These are phyloP conservation scores for Smittia sp. DNA, from an alignment of 2,888 invertebrate species.

Conservation along the genomic window DNA sequence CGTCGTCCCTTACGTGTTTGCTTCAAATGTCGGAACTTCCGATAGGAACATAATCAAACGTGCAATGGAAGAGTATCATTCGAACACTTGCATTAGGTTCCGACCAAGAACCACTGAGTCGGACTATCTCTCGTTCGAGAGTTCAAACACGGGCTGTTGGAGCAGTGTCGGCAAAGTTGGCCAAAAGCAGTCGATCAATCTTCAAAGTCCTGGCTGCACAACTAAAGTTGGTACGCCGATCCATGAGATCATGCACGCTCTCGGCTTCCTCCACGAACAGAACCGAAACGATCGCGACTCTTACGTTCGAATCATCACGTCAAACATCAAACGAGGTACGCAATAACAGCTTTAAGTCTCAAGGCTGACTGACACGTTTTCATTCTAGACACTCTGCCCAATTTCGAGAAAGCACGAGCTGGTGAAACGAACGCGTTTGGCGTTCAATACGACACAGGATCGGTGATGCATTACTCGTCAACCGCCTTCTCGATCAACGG, in stretches of 20 bases:
- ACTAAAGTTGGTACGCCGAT: slow-evolving; percentile 54
- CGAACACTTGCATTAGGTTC: slow-evolving; percentile 44
- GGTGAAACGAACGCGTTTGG: slow-evolving; percentile 61
- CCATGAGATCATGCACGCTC: slow-evolving; percentile 74
- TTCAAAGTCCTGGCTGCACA: slow-evolving; percentile 56
- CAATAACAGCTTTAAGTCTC: slow-evolving; percentile 69
- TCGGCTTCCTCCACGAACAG: slow-evolving; percentile 79
- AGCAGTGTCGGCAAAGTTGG: slow-evolving; percentile 69
- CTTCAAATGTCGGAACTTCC: slow-evolving; percentile 55
- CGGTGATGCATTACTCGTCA: slow-evolving; percentile 54
- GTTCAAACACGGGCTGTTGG: slow-evolving; percentile 61
- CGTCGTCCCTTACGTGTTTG: slow-evolving; percentile 50
- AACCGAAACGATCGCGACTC: slow-evolving; percentile 71
- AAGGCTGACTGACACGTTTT: slow-evolving; percentile 55
- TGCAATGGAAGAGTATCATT: slow-evolving; percentile 68
- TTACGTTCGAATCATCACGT: slow-evolving; percentile 57
- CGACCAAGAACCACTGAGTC: neutral
- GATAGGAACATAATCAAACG: slow-evolving; percentile 48
- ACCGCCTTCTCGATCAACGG: slow-evolving; percentile 53
- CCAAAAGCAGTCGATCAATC: slow-evolving; percentile 56
- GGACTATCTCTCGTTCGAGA: neutral
- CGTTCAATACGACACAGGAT: slow-evolving; percentile 64
- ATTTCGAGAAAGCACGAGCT: slow-evolving; percentile 63
- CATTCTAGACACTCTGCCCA: slow-evolving; percentile 59
- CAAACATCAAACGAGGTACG: slow-evolving; percentile 56